Percentiles rank a stretch among this genome's conserved stretches.
Evolutionary conservation across 1,140 invertebrate species (phyloP).

Genomic region (Reticulitermes speratus): DNA sequence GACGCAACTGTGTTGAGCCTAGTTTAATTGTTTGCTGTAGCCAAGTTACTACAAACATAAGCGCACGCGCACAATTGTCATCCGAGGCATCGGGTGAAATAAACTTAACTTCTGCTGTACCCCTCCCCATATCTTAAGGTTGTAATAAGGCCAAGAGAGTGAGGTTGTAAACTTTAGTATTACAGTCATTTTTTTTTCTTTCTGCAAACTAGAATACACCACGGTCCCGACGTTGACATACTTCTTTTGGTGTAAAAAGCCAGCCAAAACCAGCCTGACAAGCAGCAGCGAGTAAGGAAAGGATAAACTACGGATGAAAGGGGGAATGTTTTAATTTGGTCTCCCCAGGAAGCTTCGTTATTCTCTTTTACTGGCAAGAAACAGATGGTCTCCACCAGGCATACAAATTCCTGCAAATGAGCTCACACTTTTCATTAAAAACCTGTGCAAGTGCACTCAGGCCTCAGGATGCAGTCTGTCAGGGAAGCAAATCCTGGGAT

Average conservation of each 20-base stretch:
- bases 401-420: conserved; percentile 19
- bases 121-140: neutral
- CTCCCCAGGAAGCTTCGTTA: neutral
- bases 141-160: neutral
- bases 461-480: neutral
- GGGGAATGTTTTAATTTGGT: conserved; percentile 16
- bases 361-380: neutral
- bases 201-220: neutral
- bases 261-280: neutral
- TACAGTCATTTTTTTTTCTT: neutral
- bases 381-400: conserved; percentile 9
- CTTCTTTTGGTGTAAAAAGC: neutral
- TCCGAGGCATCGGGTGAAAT: neutral
- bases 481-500: neutral
- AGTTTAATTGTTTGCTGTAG: too few relatives aligned
- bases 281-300: neutral
- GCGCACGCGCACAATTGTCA: neutral
- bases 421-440: conserved; percentile 3
- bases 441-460: neutral
- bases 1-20: too few relatives aligned
- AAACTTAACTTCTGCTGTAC: neutral
- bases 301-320: neutral
- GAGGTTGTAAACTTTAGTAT: neutral
- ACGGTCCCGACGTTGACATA: neutral
- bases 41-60: neutral